These are phyloP conservation scores for Pachyramphus minor DNA, from an alignment of 2,113 vertebrate genomes.

Conservation along the genomic window DNA sequence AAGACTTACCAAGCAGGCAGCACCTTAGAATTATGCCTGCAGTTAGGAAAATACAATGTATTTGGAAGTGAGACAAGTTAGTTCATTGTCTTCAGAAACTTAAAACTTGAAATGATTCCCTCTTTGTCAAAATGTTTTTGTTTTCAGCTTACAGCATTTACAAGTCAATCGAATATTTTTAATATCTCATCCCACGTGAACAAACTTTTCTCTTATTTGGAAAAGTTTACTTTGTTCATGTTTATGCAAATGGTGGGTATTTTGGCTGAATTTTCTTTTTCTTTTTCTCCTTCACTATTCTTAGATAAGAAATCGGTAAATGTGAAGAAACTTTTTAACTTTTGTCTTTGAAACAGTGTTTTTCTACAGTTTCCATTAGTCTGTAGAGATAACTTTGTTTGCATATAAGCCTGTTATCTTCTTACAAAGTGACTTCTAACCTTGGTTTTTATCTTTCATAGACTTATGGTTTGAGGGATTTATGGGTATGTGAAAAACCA, in stretches of 20 bases:
- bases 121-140: background rate
- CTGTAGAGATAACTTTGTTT: background rate
- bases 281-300: background rate
- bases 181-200: background rate
- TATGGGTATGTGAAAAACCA: background rate
- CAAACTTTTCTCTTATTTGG: background rate
- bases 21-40: background rate
- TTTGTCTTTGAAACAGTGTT: background rate
- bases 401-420: background rate
- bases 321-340: background rate
- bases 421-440: background rate
- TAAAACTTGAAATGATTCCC: background rate
- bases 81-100: background rate
- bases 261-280: background rate
- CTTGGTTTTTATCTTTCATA: conserved; percentile 1
- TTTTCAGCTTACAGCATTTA: background rate
- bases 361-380: background rate
- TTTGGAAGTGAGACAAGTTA: background rate
- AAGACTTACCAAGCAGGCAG: background rate
- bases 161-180: background rate
- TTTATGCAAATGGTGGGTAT: background rate
- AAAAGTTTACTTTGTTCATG: background rate
- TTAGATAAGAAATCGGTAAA: background rate
- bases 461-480: background rate
- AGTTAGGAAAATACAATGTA: background rate